Percentiles rank a stretch among this genome's conserved stretches.
These are phyloP conservation scores for Nesidiocoris tenuis DNA, from an alignment of 2,888 invertebrate genomes.

Conservation along the genomic window DNA sequence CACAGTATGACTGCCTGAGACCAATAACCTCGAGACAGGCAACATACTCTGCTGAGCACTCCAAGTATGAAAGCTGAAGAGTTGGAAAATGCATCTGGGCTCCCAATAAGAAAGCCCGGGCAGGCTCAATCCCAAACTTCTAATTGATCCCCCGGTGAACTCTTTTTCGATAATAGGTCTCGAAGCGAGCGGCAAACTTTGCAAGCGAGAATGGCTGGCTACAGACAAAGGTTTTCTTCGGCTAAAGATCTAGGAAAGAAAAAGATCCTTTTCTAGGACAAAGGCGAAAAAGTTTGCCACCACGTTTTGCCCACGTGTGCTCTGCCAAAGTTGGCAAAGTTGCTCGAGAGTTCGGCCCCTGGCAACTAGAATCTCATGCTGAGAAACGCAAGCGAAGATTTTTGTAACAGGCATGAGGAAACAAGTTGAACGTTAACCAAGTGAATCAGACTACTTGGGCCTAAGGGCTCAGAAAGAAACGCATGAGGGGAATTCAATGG, in stretches of 20 bases:
- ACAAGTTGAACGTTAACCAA: not conserved
- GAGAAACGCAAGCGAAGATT: not conserved
- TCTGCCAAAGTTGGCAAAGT: not conserved
- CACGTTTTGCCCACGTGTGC: not conserved
- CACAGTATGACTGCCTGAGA: not conserved
- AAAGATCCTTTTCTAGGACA: not conserved
- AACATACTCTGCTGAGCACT: too few species aligned
- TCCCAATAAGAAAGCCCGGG: not conserved
- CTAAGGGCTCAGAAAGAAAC: not conserved
- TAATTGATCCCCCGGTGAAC: not conserved
- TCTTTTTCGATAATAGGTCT: not conserved
- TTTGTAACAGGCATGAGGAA: not conserved
- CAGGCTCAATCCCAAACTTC: not conserved
- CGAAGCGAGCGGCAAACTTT: not conserved
- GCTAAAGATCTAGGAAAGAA: not conserved
- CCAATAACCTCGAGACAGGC: not conserved
- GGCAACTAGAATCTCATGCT: not conserved
- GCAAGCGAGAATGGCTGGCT: not conserved
- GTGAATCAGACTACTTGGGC: not conserved
- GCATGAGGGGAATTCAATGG: not conserved
- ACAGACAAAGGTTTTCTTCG: not conserved
- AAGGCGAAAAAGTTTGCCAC: not conserved
- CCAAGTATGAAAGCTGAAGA: too few species aligned
- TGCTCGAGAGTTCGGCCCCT: not conserved
- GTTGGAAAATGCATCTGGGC: too few species aligned